Conservation (phyloP, 2,888 invertebrate genomes). For the Blastobasis adustella region DNA sequence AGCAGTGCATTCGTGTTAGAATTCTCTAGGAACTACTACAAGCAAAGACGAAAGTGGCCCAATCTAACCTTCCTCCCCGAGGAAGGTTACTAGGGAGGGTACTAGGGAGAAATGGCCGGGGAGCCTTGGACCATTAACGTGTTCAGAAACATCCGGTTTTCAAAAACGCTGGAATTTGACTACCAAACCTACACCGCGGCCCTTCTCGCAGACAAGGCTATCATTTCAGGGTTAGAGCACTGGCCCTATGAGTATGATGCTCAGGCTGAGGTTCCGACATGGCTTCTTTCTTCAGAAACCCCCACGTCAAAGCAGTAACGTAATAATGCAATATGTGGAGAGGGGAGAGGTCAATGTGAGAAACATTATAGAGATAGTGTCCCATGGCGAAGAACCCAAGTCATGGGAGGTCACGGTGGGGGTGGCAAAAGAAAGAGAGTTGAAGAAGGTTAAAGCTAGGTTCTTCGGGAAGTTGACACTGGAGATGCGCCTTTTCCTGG, state of each 20-base stretch:
- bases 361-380: conserved; percentile 4
- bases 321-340: conserved; percentile 4
- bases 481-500: conserved; percentile 10
- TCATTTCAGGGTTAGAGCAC: conserved; percentile 1
- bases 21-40: too few species aligned
- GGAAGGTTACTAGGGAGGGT: too few species aligned
- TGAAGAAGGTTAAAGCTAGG: conserved; percentile 10
- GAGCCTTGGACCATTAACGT: too few species aligned
- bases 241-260: conserved; percentile 9
- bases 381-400: background rate
- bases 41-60: too few species aligned
- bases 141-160: too few species aligned
- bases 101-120: too few species aligned
- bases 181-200: too few species aligned
- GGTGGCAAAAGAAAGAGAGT: conserved; percentile 8
- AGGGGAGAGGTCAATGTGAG: conserved; percentile 8
- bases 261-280: too few species aligned
- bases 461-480: conserved; percentile 9
- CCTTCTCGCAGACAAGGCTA: too few species aligned
- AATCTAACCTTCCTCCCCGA: too few species aligned
- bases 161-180: too few species aligned
- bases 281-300: conserved; percentile 1
- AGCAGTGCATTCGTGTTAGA: too few species aligned
- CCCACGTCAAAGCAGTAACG: conserved; percentile 3
- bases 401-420: conserved; percentile 5